A percentile compares a stretch with the other conserved stretches of the same genome.
These are phyloP conservation scores for Glyphotaelius pellucidus DNA, from an alignment of 2,888 invertebrate genomes.

Conservation along the genomic window DNA sequence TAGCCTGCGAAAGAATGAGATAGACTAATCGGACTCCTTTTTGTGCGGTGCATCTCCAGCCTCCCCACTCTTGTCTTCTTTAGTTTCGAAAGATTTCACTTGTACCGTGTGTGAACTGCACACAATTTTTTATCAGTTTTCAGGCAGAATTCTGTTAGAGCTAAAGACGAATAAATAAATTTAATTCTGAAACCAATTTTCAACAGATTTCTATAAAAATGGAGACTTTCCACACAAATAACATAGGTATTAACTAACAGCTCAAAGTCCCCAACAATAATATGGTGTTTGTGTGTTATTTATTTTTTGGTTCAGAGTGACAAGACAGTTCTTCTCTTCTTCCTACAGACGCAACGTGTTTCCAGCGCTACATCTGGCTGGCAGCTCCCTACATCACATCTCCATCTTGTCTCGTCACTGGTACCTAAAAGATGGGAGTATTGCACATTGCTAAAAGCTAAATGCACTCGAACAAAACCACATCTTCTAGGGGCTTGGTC, in stretches of 20 bases:
- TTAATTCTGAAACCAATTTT: too few relatives aligned
- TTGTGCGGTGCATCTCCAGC: too few relatives aligned
- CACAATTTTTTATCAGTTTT: too few relatives aligned
- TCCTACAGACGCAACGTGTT: neutral
- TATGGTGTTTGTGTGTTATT: slow-evolving; percentile 2
- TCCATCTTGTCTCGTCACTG: neutral
- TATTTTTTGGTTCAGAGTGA: neutral
- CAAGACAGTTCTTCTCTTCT: neutral
- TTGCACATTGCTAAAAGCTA: neutral
- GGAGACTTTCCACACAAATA: too few relatives aligned
- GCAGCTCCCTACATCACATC: neutral
- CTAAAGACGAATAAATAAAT: too few relatives aligned
- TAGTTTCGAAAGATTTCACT: too few relatives aligned
- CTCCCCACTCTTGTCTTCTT: too few relatives aligned
- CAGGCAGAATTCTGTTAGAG: too few relatives aligned
- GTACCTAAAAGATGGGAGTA: neutral
- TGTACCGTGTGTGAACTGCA: too few relatives aligned
- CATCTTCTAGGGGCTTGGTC: neutral
- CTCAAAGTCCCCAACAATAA: neutral
- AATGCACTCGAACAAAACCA: neutral
- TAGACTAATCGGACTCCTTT: too few relatives aligned
- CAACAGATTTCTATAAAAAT: too few relatives aligned
- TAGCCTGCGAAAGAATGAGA: too few relatives aligned
- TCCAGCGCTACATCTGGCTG: neutral
- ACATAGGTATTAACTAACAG: neutral